Conservation (phyloP, 2,797 vertebrate species). For the Dermochelys coriacea region DNA sequence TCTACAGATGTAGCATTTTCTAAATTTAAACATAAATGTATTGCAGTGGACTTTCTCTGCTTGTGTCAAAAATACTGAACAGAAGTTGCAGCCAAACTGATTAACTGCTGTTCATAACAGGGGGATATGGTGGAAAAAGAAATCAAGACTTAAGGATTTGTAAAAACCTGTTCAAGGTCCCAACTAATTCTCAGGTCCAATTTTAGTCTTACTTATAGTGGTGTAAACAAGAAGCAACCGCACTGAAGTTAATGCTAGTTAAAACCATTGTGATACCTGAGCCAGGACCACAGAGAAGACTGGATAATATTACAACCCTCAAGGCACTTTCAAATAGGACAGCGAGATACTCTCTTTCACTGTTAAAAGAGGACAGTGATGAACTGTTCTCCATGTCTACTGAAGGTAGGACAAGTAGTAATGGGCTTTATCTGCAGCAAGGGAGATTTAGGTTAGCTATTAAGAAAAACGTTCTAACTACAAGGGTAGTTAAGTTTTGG, state of each 20-base stretch:
- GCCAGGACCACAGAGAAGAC: conserved; percentile 7
- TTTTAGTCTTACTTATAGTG: conserved; percentile 55
- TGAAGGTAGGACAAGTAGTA: not conserved
- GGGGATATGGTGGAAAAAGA: not conserved
- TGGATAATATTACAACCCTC: not conserved
- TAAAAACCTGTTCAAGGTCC: conserved; percentile 48
- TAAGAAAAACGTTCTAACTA: not conserved
- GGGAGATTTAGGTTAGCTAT: not conserved
- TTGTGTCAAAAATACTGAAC: conserved; percentile 64
- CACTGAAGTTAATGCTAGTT: conserved; percentile 41
- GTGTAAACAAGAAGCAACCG: conserved; percentile 61
- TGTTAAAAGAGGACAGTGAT: not conserved
- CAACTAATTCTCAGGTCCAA: conserved; percentile 52
- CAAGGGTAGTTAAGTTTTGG: not conserved
- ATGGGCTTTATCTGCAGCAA: not conserved
- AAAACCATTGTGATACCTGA: conserved; percentile 1
- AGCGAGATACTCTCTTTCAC: not conserved
- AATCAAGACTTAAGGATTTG: conserved; percentile 27
- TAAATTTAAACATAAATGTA: conserved; percentile 68
- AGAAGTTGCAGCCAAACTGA: conserved; percentile 61
- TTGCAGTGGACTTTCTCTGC: conserved; percentile 68
- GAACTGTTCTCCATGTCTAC: not conserved
- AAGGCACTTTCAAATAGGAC: not conserved
- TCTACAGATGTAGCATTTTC: conserved; percentile 75
- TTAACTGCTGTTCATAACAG: conserved; percentile 17